Conservation (phyloP, 2,888 invertebrate genomes). For the Phasia obesa region DNA sequence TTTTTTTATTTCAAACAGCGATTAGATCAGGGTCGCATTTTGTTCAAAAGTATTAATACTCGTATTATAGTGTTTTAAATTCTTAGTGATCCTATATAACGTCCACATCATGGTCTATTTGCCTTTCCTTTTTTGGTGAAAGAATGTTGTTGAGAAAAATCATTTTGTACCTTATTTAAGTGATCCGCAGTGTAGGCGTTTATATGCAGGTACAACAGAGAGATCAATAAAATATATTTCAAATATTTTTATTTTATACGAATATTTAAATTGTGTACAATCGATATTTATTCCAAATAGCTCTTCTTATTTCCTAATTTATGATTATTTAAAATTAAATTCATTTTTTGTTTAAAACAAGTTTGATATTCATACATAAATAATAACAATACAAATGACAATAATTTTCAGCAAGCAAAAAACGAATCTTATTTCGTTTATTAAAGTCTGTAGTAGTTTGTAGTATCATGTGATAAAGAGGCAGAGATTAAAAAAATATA, state of each 20-base stretch:
- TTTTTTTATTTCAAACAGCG: too few species aligned
- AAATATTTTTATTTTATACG: constrained; percentile 65
- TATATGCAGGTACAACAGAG: background rate
- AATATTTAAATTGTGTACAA: constrained; percentile 54
- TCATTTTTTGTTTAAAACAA: constrained; percentile 33
- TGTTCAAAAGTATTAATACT: too few species aligned
- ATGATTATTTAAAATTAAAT: constrained; percentile 47
- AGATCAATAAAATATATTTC: constrained; percentile 57
- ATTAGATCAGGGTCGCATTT: too few species aligned
- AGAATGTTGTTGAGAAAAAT: too few species aligned
- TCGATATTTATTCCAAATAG: constrained; percentile 44
- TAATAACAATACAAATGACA: constrained; percentile 43
- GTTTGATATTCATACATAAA: constrained; percentile 37
- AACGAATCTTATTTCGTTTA: background rate
- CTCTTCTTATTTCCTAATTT: constrained; percentile 58
- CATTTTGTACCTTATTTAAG: too few species aligned
- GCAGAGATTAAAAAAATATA: too few species aligned
- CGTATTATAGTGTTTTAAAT: too few species aligned
- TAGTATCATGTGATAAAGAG: too few species aligned
- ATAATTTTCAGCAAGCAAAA: constrained; percentile 29
- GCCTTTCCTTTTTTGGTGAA: too few species aligned
- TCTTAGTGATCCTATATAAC: too few species aligned
- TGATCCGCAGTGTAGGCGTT: background rate
- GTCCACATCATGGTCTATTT: too few species aligned
- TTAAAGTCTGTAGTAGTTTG: background rate